These are phyloP conservation scores for Tolmerus cingulatus DNA, from an alignment of 2,888 invertebrate genomes.

Conservation along the genomic window DNA sequence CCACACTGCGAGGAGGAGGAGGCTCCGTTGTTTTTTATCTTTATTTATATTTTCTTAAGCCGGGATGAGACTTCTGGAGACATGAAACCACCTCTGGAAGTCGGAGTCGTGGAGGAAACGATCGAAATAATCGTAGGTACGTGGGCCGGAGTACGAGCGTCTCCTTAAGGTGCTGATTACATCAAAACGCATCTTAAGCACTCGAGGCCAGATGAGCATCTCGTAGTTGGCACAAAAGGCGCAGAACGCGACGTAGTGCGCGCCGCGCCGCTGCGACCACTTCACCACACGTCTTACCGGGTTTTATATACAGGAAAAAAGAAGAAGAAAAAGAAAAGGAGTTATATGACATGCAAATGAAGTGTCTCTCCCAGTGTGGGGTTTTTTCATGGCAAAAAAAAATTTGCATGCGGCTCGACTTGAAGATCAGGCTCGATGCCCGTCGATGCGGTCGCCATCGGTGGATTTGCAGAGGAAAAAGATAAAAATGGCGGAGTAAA, in stretches of 20 bases:
- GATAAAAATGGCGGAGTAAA: background rate
- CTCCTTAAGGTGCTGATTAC: background rate
- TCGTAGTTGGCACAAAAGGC: background rate
- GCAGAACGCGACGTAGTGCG: background rate
- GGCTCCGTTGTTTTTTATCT: background rate
- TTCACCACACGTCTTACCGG: background rate
- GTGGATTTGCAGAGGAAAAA: background rate
- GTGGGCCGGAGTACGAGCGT: background rate
- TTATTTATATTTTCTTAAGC: background rate
- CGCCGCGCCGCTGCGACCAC: background rate
- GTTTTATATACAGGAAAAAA: background rate
- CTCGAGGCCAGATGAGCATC: background rate
- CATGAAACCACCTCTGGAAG: background rate
- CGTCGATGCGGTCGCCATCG: background rate
- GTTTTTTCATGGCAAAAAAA: background rate
- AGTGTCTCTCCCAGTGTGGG: background rate
- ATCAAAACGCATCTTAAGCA: background rate
- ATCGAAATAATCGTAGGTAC: background rate
- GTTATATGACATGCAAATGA: conserved; percentile 21
- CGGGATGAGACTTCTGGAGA: background rate
- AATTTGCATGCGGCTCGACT: conserved; percentile 13
- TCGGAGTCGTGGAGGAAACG: background rate
- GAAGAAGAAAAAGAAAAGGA: background rate
- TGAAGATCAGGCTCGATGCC: conserved; percentile 13
- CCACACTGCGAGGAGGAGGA: background rate